Conservation (phyloP, 2,113 vertebrate species). For the Dasyprocta punctata region DNA sequence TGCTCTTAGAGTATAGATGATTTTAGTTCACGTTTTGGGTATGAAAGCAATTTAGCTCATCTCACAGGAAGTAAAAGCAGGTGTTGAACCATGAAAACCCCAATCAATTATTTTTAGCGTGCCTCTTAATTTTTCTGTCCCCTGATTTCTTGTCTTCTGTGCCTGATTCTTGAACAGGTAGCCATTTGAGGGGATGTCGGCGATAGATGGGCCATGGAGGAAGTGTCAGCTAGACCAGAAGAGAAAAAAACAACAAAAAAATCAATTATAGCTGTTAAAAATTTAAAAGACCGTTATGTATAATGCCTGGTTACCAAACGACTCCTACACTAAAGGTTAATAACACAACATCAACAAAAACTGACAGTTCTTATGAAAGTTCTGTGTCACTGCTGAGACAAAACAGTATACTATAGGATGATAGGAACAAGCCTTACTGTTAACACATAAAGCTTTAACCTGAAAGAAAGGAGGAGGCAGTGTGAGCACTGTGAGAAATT, state of each 20-base stretch:
- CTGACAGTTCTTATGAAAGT: background rate
- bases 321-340: background rate
- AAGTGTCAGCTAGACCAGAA: constrained; percentile 91
- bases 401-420: background rate
- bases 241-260: background rate
- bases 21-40: constrained; percentile 55
- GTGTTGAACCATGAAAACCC: constrained; percentile 41
- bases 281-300: background rate
- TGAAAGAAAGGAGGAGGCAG: background rate
- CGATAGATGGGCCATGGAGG: constrained; percentile 98
- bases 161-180: constrained; percentile 90
- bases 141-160: constrained; percentile 93
- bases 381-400: background rate
- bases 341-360: background rate
- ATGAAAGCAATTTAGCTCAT: constrained; percentile 59
- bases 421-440: background rate
- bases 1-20: constrained; percentile 13
- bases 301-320: constrained; percentile 17
- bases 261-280: constrained; percentile 18
- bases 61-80: constrained; percentile 63
- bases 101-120: constrained; percentile 89
- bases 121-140: constrained; percentile 94
- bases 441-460: background rate
- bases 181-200: constrained; percentile 93
- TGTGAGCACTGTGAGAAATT: background rate